Evolutionary conservation across 1,140 invertebrate species (phyloP).

Genomic region (Plodia interpunctella): DNA sequence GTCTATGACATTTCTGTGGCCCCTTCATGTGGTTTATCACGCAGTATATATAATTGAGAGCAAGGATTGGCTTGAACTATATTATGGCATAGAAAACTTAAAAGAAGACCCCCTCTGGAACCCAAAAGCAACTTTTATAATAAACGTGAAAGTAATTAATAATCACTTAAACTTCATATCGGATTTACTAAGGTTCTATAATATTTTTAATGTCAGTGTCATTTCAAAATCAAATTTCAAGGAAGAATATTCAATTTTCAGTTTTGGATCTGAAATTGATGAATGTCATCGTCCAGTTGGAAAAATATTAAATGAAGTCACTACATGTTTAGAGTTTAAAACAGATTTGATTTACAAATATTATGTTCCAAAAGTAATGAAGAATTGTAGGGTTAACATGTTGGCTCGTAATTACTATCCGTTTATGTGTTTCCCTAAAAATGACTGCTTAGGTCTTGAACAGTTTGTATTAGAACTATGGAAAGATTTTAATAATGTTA

Average conservation of each 20-base stretch:
- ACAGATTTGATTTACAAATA: slow-evolving; percentile 8
- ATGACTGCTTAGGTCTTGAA: slow-evolving; percentile 2
- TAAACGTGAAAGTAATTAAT: slow-evolving; percentile 16
- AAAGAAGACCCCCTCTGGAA: slow-evolving; percentile 28
- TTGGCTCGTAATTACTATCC: slow-evolving; percentile 16
- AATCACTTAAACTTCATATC: slow-evolving; percentile 8
- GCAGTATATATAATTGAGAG: slow-evolving; percentile 19
- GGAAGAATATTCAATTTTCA: slow-evolving; percentile 12
- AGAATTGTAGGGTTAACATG: slow-evolving; percentile 16
- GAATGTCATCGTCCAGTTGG: slow-evolving; percentile 14
- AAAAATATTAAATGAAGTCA: slow-evolving; percentile 10
- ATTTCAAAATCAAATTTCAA: slow-evolving; percentile 11
- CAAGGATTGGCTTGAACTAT: slow-evolving; percentile 16
- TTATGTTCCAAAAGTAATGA: background rate
- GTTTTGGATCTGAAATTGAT: slow-evolving; percentile 13
- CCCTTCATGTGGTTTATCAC: slow-evolving; percentile 13
- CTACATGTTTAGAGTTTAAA: slow-evolving; percentile 11
- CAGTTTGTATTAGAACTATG: slow-evolving; percentile 8
- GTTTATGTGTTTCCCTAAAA: slow-evolving; percentile 8
- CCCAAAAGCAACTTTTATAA: slow-evolving; percentile 24
- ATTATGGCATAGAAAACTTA: slow-evolving; percentile 15
- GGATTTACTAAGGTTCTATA: slow-evolving; percentile 10
- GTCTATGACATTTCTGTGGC: slow-evolving; percentile 20
- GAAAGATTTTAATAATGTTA: background rate
- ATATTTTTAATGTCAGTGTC: slow-evolving; percentile 20